Evolutionary conservation across 2,113 vertebrate species (phyloP).

Genomic region (Hylia prasina): DNA sequence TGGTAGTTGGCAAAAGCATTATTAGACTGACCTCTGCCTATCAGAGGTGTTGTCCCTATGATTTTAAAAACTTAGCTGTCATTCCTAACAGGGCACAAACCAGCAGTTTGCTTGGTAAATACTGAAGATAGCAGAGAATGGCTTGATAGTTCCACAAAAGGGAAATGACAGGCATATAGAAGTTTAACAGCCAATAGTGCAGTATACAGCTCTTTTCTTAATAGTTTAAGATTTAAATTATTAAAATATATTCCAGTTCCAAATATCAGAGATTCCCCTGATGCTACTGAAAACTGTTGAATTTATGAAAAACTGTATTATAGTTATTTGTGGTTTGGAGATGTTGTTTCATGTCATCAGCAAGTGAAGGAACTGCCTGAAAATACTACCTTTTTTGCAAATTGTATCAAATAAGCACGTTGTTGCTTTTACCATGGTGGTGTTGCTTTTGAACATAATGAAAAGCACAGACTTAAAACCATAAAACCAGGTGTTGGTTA

Average conservation of each 20-base stretch:
- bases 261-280: not conserved
- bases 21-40: not conserved
- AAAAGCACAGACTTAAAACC: not conserved
- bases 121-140: not conserved
- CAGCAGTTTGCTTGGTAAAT: constrained; percentile 23
- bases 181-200: not conserved
- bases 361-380: not conserved
- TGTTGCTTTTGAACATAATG: not conserved
- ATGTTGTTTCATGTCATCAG: not conserved
- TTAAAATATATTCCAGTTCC: not conserved
- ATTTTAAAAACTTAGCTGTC: constrained; percentile 1
- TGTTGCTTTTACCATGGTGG: not conserved
- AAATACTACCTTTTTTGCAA: not conserved
- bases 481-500: not conserved
- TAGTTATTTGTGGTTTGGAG: not conserved
- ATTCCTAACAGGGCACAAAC: not conserved
- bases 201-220: not conserved
- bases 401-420: not conserved
- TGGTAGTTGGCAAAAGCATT: not conserved
- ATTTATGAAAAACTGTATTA: not conserved
- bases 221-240: not conserved
- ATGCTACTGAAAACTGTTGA: not conserved
- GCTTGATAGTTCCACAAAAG: not conserved
- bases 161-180: not conserved
- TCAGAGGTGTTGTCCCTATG: not conserved